These are phyloP conservation scores for Ennomos erosarius DNA, from an alignment of 2,888 invertebrate species.

Conservation along the genomic window DNA sequence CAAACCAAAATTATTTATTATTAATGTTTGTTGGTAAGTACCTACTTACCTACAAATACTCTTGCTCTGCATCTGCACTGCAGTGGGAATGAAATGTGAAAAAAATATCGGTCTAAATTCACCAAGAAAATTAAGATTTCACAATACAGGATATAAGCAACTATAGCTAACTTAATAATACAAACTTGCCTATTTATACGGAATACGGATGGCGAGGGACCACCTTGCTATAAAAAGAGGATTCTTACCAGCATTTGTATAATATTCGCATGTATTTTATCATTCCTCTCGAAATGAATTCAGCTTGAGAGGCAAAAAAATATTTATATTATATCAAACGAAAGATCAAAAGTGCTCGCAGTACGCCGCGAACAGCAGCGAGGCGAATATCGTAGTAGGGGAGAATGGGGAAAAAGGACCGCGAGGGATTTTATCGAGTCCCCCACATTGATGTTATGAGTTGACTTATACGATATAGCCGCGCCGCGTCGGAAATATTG, in stretches of 20 bases:
- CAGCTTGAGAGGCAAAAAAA: slow-evolving; percentile 65
- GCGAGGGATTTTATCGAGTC: slow-evolving; percentile 66
- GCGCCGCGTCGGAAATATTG: slow-evolving; percentile 64
- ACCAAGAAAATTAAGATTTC: too few species aligned
- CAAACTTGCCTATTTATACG: too few species aligned
- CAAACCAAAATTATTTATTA: too few species aligned
- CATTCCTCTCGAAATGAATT: slow-evolving; percentile 71
- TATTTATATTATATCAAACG: slow-evolving; percentile 75
- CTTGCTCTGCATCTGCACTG: too few species aligned
- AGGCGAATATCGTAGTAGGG: slow-evolving; percentile 42
- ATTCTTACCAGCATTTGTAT: slow-evolving; percentile 21
- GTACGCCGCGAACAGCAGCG: slow-evolving; percentile 50
- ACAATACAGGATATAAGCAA: too few species aligned
- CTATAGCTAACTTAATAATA: too few species aligned
- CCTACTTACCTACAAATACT: too few species aligned
- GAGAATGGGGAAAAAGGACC: slow-evolving; percentile 51
- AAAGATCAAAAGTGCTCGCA: slow-evolving; percentile 73
- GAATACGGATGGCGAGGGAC: too few species aligned
- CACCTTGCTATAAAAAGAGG: slow-evolving; percentile 5
- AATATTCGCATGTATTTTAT: slow-evolving; percentile 54
- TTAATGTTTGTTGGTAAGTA: too few species aligned
- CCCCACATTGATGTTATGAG: slow-evolving; percentile 61
- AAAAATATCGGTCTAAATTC: too few species aligned
- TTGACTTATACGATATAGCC: slow-evolving; percentile 63
- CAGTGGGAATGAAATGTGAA: too few species aligned